Evolutionary conservation across 1,140 invertebrate species (phyloP).

Genomic region (Atopsyche davidsoni): DNA sequence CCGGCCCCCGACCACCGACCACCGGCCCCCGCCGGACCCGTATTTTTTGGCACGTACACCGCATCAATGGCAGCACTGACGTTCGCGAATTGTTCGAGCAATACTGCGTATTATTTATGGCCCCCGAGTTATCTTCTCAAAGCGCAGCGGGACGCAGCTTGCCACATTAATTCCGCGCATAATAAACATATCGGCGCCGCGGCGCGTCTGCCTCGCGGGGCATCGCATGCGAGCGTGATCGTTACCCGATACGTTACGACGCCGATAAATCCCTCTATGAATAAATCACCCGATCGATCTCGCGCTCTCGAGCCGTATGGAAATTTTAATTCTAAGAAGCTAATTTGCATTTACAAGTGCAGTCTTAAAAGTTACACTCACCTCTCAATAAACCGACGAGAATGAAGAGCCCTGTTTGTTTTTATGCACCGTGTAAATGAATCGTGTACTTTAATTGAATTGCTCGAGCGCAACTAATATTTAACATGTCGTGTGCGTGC

Average conservation of each 20-base stretch:
- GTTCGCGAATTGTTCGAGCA: not conserved
- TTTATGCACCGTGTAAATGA: too few species aligned
- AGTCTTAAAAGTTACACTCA: too few species aligned
- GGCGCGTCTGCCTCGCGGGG: not conserved
- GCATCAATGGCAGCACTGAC: not conserved
- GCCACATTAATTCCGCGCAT: constrained; percentile 29
- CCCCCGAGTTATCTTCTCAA: not conserved
- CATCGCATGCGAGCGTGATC: constrained; percentile 1
- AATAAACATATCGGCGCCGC: constrained; percentile 29
- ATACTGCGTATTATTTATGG: constrained; percentile 7
- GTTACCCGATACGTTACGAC: constrained; percentile 12
- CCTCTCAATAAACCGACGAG: too few species aligned
- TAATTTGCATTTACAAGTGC: not conserved
- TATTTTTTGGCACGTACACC: constrained; percentile 6
- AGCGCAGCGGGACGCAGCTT: constrained; percentile 23
- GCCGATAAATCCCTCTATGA: too few species aligned
- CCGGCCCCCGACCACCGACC: not conserved
- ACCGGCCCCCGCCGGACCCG: not conserved
- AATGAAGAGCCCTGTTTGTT: too few species aligned
- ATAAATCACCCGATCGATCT: constrained; percentile 15
- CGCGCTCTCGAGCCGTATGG: not conserved
- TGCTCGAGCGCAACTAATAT: too few species aligned
- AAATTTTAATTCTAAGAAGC: not conserved
- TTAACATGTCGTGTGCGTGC: too few species aligned
- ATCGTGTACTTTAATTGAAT: too few species aligned